A percentile compares a stretch with the other conserved stretches of the same genome.
Evolutionary conservation across 1,140 invertebrate genomes (phyloP).

Genomic region (Oscheius sp.): DNA sequence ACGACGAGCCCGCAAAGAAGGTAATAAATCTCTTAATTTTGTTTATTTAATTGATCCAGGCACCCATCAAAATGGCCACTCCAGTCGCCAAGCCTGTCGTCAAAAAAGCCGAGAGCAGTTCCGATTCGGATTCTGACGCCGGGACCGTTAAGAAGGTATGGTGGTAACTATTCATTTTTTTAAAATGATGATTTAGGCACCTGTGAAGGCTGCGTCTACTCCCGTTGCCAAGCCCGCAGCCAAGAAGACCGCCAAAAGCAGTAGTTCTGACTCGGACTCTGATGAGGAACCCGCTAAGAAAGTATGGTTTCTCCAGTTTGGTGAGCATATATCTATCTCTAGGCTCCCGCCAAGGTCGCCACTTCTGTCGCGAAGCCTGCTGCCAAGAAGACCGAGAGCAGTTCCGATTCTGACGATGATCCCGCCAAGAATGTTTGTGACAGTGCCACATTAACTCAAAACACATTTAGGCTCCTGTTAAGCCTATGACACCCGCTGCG

Average conservation of each 20-base stretch:
- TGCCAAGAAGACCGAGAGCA: slow-evolving; percentile 21
- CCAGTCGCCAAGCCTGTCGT: slow-evolving; percentile 14
- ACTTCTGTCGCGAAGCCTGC: slow-evolving; percentile 20
- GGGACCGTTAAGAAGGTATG: slow-evolving; percentile 15
- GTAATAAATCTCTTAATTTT: neutral
- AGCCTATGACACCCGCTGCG: neutral
- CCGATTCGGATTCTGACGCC: slow-evolving; percentile 35
- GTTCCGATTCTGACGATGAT: slow-evolving; percentile 30
- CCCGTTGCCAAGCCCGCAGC: slow-evolving; percentile 22
- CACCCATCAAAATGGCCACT: slow-evolving; percentile 14
- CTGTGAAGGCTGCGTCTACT: neutral
- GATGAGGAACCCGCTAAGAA: slow-evolving; percentile 31
- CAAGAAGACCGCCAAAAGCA: slow-evolving; percentile 24
- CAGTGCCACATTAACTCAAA: neutral
- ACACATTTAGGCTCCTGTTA: neutral
- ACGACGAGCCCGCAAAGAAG: slow-evolving; percentile 34
- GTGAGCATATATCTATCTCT: too few relatives aligned
- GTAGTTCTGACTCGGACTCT: slow-evolving; percentile 20
- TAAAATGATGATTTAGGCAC: neutral
- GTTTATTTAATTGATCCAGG: neutral
- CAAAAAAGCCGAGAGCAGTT: slow-evolving; percentile 11
- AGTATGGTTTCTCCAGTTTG: slow-evolving; percentile 7
- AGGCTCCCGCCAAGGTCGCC: slow-evolving; percentile 10
- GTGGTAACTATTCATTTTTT: neutral
- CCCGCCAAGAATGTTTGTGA: slow-evolving; percentile 26